These are phyloP conservation scores for Euura saliciscinereae DNA, from an alignment of 1,140 invertebrate genomes.

Conservation along the genomic window DNA sequence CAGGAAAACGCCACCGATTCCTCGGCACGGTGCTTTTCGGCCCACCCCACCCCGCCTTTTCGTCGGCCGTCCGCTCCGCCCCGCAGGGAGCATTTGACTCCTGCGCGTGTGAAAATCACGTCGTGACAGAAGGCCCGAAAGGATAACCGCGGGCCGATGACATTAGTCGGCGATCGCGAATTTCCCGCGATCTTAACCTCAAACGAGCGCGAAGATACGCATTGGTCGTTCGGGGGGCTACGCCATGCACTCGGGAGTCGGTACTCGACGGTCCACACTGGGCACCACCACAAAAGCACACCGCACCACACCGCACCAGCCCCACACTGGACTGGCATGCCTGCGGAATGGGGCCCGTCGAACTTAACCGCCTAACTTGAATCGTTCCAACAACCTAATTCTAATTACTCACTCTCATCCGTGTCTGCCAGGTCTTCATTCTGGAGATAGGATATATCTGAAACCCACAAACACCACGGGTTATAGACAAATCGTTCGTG, in stretches of 20 bases:
- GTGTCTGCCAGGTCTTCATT: constrained; percentile 47
- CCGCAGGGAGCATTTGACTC: background rate
- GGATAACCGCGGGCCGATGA: constrained; percentile 23
- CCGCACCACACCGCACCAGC: constrained; percentile 12
- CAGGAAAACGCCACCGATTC: background rate
- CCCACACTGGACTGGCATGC: constrained; percentile 27
- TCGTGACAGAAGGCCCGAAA: constrained; percentile 16
- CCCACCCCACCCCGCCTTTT: background rate
- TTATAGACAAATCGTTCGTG: constrained; percentile 53
- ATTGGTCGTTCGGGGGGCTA: background rate
- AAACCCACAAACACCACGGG: constrained; percentile 56
- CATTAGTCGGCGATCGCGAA: constrained; percentile 20
- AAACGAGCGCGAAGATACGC: constrained; percentile 25
- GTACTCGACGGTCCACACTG: background rate
- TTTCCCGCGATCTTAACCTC: constrained; percentile 12
- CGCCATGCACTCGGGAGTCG: background rate
- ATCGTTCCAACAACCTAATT: background rate
- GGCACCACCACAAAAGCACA: constrained; percentile 33
- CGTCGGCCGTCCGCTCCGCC: background rate
- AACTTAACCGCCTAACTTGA: background rate
- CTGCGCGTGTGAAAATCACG: constrained; percentile 29
- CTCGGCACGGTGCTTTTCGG: too few species aligned
- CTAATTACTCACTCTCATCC: constrained; percentile 50
- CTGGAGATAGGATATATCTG: constrained; percentile 55
- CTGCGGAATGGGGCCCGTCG: constrained; percentile 8